Percentiles rank a stretch among this genome's conserved stretches.
Evolutionary conservation across 1,140 invertebrate species (phyloP).

Genomic region (Drosophila orosa): DNA sequence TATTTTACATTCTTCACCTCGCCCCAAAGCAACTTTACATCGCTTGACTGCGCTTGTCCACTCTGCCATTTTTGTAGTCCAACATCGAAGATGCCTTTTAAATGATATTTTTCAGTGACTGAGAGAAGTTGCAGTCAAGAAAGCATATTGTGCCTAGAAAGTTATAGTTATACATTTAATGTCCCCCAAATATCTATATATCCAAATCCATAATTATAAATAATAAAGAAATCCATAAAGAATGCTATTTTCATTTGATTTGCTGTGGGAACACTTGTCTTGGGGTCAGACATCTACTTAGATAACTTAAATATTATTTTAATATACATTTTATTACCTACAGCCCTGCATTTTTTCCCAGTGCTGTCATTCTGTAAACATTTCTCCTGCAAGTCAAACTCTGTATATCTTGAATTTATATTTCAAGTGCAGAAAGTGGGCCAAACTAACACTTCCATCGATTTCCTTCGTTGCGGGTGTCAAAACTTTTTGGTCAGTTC

Average conservation of each 20-base stretch:
- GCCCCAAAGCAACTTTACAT: conserved; percentile 11
- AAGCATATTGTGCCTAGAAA: background rate
- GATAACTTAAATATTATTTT: background rate
- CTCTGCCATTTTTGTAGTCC: conserved; percentile 35
- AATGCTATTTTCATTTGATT: background rate
- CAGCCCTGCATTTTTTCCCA: background rate
- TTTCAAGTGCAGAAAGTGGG: conserved; percentile 39
- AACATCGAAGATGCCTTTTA: conserved; percentile 39
- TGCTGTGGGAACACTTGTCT: background rate
- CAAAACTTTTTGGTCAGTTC: conserved; percentile 58
- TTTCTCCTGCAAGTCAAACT: background rate
- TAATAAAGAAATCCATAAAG: background rate
- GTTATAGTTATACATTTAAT: too few species aligned
- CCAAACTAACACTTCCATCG: conserved; percentile 33
- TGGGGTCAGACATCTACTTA: too few species aligned
- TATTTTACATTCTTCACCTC: conserved; percentile 22
- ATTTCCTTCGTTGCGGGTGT: conserved; percentile 24
- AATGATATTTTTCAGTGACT: conserved; percentile 33
- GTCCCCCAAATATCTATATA: too few species aligned
- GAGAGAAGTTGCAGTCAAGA: background rate
- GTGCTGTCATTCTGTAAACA: background rate
- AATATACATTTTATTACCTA: background rate
- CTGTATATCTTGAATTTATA: conserved; percentile 6
- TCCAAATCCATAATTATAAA: background rate
- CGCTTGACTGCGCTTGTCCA: conserved; percentile 41